Conservation (phyloP, 2,888 invertebrate genomes). For the Chrysopilus asiliformis region DNA sequence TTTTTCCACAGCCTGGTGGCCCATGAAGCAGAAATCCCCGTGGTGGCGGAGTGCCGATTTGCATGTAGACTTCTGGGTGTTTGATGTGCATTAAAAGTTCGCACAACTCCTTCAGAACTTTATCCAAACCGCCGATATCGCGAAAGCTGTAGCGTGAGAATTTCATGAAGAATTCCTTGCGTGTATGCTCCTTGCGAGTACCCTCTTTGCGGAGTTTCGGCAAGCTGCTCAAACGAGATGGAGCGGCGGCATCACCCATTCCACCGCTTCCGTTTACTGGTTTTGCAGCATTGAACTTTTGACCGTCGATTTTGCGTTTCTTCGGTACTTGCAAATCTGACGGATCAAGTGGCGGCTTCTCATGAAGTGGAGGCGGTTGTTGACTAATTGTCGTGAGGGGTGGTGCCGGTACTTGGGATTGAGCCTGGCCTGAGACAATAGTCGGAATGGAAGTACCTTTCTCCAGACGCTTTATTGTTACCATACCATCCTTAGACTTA, state of each 20-base stretch:
- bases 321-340: no score
- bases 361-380: no score
- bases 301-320: conserved; percentile 35
- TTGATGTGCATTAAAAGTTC: conserved; percentile 72
- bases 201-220: no score
- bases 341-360: no score
- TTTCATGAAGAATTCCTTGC: no score
- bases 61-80: conserved; percentile 77
- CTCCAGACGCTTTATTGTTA: conserved; percentile 22
- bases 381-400: no score
- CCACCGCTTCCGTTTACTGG: neutral
- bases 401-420: no score
- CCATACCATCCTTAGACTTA: conserved; percentile 29
- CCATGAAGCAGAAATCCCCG: conserved; percentile 88
- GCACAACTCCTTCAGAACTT: conserved; percentile 54
- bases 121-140: conserved; percentile 71
- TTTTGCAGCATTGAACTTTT: conserved; percentile 27
- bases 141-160: no score
- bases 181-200: no score
- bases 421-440: no score
- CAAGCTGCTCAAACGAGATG: no score
- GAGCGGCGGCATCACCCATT: neutral
- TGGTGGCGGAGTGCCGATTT: conserved; percentile 75
- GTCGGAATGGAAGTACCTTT: conserved; percentile 23
- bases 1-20: conserved; percentile 92